These are phyloP conservation scores for Dicrostonyx torquatus DNA, from an alignment of 2,797 vertebrate genomes.

Conservation along the genomic window DNA sequence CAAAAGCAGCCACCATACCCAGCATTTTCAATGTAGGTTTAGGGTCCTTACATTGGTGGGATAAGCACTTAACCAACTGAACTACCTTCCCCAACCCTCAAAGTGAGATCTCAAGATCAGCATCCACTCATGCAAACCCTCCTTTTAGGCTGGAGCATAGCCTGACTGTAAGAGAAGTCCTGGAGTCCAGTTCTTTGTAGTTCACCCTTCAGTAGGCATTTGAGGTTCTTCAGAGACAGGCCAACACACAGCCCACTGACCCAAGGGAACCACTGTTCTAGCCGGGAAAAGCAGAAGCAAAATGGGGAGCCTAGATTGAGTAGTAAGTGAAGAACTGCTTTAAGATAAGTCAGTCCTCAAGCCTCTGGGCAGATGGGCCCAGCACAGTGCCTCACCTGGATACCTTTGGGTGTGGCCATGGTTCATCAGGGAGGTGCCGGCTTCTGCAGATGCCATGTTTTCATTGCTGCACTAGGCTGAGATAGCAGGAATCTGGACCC, in stretches of 20 bases:
- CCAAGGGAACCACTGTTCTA: too few species aligned
- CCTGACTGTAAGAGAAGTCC: neutral
- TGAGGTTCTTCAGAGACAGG: neutral
- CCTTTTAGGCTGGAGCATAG: neutral
- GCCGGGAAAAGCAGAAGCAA: neutral
- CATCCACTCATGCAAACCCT: neutral
- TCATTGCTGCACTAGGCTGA: neutral
- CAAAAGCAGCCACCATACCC: neutral
- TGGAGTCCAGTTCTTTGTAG: neutral
- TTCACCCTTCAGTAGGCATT: neutral
- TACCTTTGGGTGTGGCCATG: neutral
- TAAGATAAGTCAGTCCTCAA: neutral
- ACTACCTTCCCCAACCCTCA: neutral
- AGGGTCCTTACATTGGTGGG: neutral
- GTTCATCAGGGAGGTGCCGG: neutral
- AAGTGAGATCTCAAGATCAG: neutral
- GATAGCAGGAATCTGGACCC: neutral
- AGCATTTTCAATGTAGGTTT: neutral
- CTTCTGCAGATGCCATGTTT: neutral
- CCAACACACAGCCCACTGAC: neutral
- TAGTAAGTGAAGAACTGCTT: neutral
- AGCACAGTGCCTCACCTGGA: fast-evolving
- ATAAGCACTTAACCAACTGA: neutral
- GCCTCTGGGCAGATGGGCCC: neutral
- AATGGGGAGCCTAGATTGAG: neutral